Evolutionary conservation across 2,113 vertebrate species (phyloP).

Genomic region (Charina bottae): DNA sequence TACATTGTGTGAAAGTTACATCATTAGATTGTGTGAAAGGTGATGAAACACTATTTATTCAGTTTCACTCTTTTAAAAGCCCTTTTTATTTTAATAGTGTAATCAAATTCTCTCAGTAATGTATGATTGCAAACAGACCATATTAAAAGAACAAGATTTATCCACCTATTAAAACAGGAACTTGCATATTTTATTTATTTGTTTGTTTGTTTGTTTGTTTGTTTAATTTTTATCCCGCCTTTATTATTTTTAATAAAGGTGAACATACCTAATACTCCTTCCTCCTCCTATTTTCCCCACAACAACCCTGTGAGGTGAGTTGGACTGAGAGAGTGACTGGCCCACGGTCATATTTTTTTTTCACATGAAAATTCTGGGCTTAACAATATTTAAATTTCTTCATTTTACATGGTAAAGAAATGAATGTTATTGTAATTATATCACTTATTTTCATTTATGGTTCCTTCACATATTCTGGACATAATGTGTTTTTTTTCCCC

Average conservation of each 20-base stretch:
- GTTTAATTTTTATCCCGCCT: too few relatives aligned
- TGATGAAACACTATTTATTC: slow-evolving; percentile 55
- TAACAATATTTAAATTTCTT: slow-evolving; percentile 67
- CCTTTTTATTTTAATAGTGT: slow-evolving; percentile 49
- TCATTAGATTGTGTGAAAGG: slow-evolving; percentile 8
- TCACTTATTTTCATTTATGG: slow-evolving; percentile 31
- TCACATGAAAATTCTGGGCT: slow-evolving; percentile 58
- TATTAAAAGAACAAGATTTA: slow-evolving; percentile 67
- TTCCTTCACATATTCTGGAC: slow-evolving; percentile 51
- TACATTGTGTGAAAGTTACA: too few relatives aligned
- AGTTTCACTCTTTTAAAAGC: slow-evolving; percentile 46
- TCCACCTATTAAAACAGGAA: slow-evolving; percentile 73
- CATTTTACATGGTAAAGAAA: slow-evolving; percentile 53
- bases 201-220: too few relatives aligned
- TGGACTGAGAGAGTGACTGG: too few relatives aligned
- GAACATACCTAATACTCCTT: too few relatives aligned
- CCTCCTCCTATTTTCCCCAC: too few relatives aligned
- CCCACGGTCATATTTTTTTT: too few relatives aligned
- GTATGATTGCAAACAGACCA: slow-evolving; percentile 68
- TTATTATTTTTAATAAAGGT: too few relatives aligned
- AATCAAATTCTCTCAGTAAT: slow-evolving; percentile 66
- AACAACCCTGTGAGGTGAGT: too few relatives aligned
- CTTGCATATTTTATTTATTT: slow-evolving; percentile 44
- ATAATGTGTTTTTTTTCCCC: slow-evolving; percentile 49
- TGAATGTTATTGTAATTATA: slow-evolving; percentile 63